Base-by-base conservation (phyloP, 2,888 invertebrate genomes). In the Drosophila limbata region DNA sequence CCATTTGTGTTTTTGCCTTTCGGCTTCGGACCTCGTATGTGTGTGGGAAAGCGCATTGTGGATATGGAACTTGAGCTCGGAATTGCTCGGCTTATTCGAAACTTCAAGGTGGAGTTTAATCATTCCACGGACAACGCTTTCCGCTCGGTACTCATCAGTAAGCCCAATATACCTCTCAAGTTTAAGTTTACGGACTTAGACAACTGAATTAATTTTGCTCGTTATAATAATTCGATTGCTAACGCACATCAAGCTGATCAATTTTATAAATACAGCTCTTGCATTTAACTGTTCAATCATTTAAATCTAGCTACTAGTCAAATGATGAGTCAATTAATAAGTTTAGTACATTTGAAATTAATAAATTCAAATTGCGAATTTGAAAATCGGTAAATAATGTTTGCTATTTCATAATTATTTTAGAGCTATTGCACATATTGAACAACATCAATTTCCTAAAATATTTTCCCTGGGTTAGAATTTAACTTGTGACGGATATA, bases 11-110 rank as follows among this genome's bases (percentile, higher is more conserved):
- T 86, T 59, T 88, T 95, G 65, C 96, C 96, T 0, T 96, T 96
- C 86, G 96, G 96, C 0, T 95, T 95, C 83, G 96, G 96, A 0
- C 93, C 95, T 0, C 93, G 96, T 47, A 94, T 94, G 73, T 96
- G 96, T 84, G 94, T 96, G 71, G 96, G 96, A 1, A 93, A 95
- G 83, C 93, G 96, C 84, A 95, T 97, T 73, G 96, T 96, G 0
- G 95, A 96, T 82, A 93, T 96, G 84, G 96, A 96, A 91, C 93
- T 96, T 55, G 94, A 95, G 89, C 92, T 93, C 19, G 91, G 95
- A 0, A 75, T 94, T 6, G 93, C 93, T n/a, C 93, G 90, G 3
- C 48, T 91, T 2, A 69, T 92, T 1, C 73, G 92, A 0, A 91
- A 92, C 69, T 92, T 90, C 33, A 67, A 82, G 1, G 72, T 92